These are phyloP conservation scores for Phymatocera aterrima DNA, from an alignment of 2,888 invertebrate species.

Conservation along the genomic window DNA sequence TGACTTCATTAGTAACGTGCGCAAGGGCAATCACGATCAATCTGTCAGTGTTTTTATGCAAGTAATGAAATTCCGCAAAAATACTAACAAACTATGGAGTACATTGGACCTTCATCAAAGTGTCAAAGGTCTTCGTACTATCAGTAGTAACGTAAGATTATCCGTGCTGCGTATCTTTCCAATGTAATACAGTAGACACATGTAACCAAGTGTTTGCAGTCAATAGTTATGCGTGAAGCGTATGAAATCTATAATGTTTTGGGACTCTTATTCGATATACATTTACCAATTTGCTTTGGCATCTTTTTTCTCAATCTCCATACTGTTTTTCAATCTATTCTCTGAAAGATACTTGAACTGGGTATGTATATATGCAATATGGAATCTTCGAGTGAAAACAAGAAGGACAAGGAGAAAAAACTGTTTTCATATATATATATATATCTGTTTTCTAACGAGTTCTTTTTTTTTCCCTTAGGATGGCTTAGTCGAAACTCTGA, in stretches of 20 bases:
- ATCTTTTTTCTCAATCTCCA: neutral
- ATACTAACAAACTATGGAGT: neutral
- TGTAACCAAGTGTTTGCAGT: neutral
- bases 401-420: too few species aligned
- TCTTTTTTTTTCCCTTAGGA: constrained; percentile 83
- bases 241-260: neutral
- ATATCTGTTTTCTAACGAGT: neutral
- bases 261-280: neutral
- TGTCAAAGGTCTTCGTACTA: constrained; percentile 20
- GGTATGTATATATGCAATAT: neutral
- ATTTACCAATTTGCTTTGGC: constrained; percentile 11
- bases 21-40: neutral
- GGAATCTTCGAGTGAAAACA: neutral
- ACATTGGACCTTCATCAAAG: neutral
- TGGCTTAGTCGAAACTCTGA: constrained; percentile 92
- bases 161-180: neutral
- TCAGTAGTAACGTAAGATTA: constrained; percentile 10
- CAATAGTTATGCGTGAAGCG: neutral
- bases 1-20: neutral
- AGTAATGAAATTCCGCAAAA: neutral
- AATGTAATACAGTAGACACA: constrained; percentile 16
- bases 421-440: neutral
- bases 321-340: neutral
- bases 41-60: neutral
- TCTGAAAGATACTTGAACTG: neutral